Evolutionary conservation across 2,113 vertebrate species (phyloP), one percentile per base, ranked within the genome.

Genomic region (Pseudonaja textilis): DNA sequence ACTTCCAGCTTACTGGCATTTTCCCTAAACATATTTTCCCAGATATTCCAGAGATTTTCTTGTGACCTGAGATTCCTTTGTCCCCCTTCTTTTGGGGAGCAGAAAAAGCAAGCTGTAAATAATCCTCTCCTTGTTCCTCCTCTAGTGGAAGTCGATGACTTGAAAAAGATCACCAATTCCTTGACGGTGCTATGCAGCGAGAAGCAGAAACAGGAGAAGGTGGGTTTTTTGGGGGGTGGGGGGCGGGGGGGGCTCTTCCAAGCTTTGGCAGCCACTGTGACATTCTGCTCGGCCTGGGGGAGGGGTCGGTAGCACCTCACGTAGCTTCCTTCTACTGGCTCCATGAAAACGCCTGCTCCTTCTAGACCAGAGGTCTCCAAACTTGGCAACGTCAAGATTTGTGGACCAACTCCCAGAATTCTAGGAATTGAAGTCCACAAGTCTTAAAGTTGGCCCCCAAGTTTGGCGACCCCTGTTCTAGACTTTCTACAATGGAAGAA

Each of bases 131-230:
- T 93, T 85, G 87, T 57, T 87, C 87, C 89, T 0, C 0, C 25
- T 94, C 22, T 91, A 99, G 99, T 99, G 99, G 99, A 99, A 98
- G 96, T 99, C 93, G 99, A 99, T 9, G 99, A 99, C 96, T 97
- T 99, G 97, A 99, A 99, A 98, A 99, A 99, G 98, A 96, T 99
- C 96, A 99, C 98, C 96, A 99, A 98, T 97, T 98, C 99, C 25
- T 94, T 99, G 96, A 98, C 99, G 97, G 98, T 98, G 92, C 98
- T 99, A 96, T 99, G 99, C 97, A 99, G 98, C 97, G 99, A 99
- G 98, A 99, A 99, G 97, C 99, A 99, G 96, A 99, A 99, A 98
- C 99, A 99, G 96, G 99, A 99, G 98, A 99, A 99, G 98, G 99
- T 99, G 96, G 97, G 98, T 90, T 0, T n/a, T n/a, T n/a, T n/a